Percentiles rank a stretch among this genome's conserved stretches.
Conservation (phyloP, 1,140 invertebrate species). For the Drosophila saltans region DNA sequence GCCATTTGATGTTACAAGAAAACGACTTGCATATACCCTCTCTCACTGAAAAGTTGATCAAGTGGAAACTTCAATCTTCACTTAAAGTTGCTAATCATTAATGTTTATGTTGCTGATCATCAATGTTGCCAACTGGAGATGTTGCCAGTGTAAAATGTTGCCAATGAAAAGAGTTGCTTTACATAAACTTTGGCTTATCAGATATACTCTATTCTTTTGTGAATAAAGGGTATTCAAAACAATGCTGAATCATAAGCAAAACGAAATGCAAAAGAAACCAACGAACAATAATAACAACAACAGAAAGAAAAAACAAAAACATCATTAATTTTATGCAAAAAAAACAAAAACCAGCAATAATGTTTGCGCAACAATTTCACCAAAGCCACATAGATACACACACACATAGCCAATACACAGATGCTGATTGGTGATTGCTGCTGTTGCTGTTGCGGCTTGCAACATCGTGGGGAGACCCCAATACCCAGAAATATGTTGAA, state of each 20-base stretch:
- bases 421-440: neutral
- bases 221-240: neutral
- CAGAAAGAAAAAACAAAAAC: conserved; percentile 20
- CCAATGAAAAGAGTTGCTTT: neutral
- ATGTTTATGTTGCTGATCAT: no score
- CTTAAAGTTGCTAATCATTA: neutral
- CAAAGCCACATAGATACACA: conserved; percentile 48
- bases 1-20: neutral
- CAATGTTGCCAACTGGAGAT: neutral
- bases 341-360: conserved; percentile 32
- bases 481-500: conserved; percentile 39
- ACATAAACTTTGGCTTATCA: no score
- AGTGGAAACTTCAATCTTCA: neutral
- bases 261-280: conserved; percentile 20
- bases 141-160: neutral
- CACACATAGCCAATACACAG: conserved; percentile 3
- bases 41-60: neutral
- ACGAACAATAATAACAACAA: conserved; percentile 6
- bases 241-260: conserved; percentile 18
- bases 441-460: neutral
- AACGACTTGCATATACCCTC: neutral
- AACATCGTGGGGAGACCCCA: conserved; percentile 24
- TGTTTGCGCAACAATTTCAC: conserved; percentile 74
- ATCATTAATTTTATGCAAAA: conserved; percentile 65
- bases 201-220: neutral